Percentiles rank a stretch among this genome's conserved stretches.
These are phyloP conservation scores for Hemibagrus guttatus DNA, from an alignment of 2,797 vertebrate species.

Conservation along the genomic window DNA sequence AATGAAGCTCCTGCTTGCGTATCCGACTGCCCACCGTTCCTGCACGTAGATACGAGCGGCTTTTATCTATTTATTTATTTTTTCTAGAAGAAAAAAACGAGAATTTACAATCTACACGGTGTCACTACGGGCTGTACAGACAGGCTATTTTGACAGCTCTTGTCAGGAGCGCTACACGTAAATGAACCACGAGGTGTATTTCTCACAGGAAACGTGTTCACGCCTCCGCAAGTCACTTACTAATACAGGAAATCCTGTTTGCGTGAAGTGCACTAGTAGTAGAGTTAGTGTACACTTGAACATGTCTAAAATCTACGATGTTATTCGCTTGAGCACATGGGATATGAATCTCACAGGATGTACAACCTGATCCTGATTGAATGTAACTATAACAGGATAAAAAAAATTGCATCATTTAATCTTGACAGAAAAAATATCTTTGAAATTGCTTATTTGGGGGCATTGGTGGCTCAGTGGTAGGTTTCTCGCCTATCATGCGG, in stretches of 20 bases:
- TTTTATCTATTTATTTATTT: background rate
- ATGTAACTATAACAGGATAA: background rate
- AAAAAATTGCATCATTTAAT: background rate
- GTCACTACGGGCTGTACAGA: constrained; percentile 8
- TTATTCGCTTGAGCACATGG: too few relatives aligned
- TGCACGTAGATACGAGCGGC: background rate
- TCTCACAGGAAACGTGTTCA: constrained; percentile 51
- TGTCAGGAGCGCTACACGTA: constrained; percentile 33
- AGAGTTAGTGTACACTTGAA: background rate
- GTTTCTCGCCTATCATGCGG: too few relatives aligned
- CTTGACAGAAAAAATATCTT: too few relatives aligned
- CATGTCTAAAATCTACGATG: too few relatives aligned
- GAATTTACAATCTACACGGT: background rate
- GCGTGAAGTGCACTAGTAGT: background rate
- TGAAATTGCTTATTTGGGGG: background rate
- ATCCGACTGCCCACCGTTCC: background rate
- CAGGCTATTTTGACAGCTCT: constrained; percentile 25
- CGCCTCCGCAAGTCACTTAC: constrained; percentile 41
- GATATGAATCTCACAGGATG: background rate
- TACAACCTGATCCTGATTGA: background rate
- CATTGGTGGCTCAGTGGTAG: too few relatives aligned
- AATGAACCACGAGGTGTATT: constrained; percentile 40
- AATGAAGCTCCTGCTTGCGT: background rate
- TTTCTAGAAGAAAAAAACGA: background rate
- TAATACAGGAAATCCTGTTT: constrained; percentile 54